These are phyloP conservation scores for Cladorhizidae sp. DNA, from an alignment of 37 sponge, comb jelly and placozoan species.

Conservation along the genomic window DNA sequence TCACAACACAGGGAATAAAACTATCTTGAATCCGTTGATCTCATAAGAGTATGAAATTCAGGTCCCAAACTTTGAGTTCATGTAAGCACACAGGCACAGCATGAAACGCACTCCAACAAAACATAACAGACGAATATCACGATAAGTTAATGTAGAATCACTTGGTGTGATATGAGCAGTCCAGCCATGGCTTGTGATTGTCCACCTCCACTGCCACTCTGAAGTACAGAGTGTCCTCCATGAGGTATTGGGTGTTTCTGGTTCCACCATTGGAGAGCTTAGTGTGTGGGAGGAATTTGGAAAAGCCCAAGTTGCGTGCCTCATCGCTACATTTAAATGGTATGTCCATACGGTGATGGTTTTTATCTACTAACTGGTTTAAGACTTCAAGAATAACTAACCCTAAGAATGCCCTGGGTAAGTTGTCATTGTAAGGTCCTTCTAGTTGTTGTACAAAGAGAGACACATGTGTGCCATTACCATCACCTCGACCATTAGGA, in stretches of 20 bases:
- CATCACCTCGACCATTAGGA: constrained; percentile 21
- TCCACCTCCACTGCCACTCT: not conserved
- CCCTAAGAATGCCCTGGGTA: constrained; percentile 16
- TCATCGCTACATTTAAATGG: not conserved
- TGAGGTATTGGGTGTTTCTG: constrained; percentile 15
- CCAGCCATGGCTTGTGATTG: constrained; percentile 10
- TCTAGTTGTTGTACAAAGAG: constrained; percentile 11
- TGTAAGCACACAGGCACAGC: too few relatives aligned
- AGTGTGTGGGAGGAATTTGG: not conserved
- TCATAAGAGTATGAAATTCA: too few relatives aligned
- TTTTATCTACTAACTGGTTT: constrained; percentile 1
- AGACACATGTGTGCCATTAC: constrained; percentile 46
- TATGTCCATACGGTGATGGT: constrained; percentile 10
- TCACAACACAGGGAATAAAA: too few relatives aligned
- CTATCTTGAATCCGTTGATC: too few relatives aligned
- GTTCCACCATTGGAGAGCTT: not conserved
- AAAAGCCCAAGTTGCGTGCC: not conserved
- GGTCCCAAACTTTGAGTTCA: too few relatives aligned
- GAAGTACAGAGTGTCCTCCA: constrained; percentile 13
- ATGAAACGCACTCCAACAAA: too few relatives aligned
- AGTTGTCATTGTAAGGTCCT: constrained; percentile 27
- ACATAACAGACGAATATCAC: too few relatives aligned
- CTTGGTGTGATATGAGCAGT: too few relatives aligned
- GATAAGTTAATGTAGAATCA: too few relatives aligned
- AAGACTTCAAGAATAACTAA: not conserved